Percentiles rank a stretch among this genome's conserved stretches.
Evolutionary conservation across 1,140 invertebrate genomes (phyloP).

Genomic region (Pachypeltis micranthus): DNA sequence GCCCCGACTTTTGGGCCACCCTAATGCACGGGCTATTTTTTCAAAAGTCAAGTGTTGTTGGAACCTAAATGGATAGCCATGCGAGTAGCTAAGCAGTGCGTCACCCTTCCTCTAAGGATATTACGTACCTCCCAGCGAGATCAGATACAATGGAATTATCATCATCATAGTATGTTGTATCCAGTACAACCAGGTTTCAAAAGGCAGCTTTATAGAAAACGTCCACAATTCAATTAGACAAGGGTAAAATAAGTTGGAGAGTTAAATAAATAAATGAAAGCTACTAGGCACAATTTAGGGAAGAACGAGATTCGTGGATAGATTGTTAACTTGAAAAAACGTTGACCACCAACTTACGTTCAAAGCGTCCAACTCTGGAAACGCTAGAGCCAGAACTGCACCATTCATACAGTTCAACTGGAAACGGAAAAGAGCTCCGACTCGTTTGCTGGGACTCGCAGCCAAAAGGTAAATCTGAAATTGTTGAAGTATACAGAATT

Average conservation of each 20-base stretch:
- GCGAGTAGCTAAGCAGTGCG: background rate
- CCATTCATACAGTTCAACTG: conserved; percentile 86
- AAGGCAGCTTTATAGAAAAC: conserved; percentile 54
- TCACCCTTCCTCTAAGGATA: background rate
- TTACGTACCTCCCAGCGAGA: conserved; percentile 66
- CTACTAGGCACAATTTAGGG: too few species aligned
- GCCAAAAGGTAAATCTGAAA: conserved; percentile 74
- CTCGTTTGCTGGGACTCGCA: conserved; percentile 64
- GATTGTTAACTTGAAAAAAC: too few species aligned
- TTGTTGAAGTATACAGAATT: too few species aligned
- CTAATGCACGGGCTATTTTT: too few species aligned
- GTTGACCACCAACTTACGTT: conserved; percentile 61
- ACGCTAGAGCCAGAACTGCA: conserved; percentile 74
- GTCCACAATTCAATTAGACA: conserved; percentile 1
- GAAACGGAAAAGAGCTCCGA: conserved; percentile 73
- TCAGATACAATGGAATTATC: conserved; percentile 80
- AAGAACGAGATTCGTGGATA: too few species aligned
- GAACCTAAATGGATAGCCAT: too few species aligned
- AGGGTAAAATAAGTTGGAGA: background rate
- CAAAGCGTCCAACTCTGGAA: conserved; percentile 84
- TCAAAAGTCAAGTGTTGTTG: too few species aligned
- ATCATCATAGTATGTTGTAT: conserved; percentile 87
- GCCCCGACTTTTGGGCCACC: too few species aligned
- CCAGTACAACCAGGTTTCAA: conserved; percentile 83
- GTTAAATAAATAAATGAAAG: conserved; percentile 14